phyloP scores from a whole-genome alignment of 1,140 invertebrate genomes.

The Philopotamus ludificatus region DNA sequence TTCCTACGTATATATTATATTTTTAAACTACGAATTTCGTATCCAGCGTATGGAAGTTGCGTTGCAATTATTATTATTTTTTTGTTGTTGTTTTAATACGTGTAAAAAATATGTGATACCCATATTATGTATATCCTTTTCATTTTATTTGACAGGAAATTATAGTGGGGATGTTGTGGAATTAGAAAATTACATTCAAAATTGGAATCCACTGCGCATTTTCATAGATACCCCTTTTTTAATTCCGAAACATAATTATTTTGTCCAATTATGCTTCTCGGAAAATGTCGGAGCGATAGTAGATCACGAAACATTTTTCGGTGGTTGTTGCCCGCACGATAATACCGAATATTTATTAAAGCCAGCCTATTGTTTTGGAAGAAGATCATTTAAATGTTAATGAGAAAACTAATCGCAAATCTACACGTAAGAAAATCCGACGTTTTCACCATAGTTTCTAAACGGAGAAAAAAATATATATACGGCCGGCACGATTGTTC shows the following conservation, averaged over 20 bases:
- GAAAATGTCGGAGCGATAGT: conserved; percentile 14
- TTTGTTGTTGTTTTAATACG: too few relatives aligned
- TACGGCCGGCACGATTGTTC: not conserved
- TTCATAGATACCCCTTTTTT: conserved; percentile 12
- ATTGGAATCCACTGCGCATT: too few relatives aligned
- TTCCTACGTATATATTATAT: too few relatives aligned
- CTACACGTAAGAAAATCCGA: not conserved
- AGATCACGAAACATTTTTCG: conserved; percentile 20
- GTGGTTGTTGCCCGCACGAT: not conserved
- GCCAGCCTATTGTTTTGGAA: not conserved
- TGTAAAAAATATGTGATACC: too few relatives aligned
- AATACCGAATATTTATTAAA: not conserved
- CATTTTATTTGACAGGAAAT: too few relatives aligned
- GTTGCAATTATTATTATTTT: too few relatives aligned
- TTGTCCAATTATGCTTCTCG: conserved; percentile 23
- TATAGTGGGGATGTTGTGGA: too few relatives aligned
- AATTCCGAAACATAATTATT: conserved; percentile 25
- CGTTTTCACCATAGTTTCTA: not conserved
- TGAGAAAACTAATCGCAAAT: not conserved
- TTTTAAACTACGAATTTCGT: too few relatives aligned
- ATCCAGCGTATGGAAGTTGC: too few relatives aligned
- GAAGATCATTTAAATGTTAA: not conserved
- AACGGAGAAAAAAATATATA: not conserved
- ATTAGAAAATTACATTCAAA: too few relatives aligned
- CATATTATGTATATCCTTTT: too few relatives aligned